Base-by-base conservation (phyloP, 2,888 invertebrate genomes). In the Drosophila neutralis region DNA sequence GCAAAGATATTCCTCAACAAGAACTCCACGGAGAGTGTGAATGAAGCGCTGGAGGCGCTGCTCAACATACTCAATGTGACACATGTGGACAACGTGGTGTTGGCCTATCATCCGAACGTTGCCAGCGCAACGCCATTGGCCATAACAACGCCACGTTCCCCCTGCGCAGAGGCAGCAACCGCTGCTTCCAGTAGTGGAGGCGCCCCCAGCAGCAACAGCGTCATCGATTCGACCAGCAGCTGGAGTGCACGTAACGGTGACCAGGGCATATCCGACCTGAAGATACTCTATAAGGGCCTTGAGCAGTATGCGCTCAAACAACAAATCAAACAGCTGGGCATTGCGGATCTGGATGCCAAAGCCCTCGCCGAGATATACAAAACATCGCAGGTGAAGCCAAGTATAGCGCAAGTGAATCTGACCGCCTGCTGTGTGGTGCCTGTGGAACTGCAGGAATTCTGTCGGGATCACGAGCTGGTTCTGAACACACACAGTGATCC, bases 401-500 rank as follows among this genome's bases (percentile, higher is more conserved):
- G 95, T 74, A 97, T 98, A 67, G 96, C 98, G 64, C 98, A 99
- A 94, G 98, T 99, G 70, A 98, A 98, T 94, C 94, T 98, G 64
- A 96, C 97, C 1, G 96, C 97, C 18, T 98, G 98, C 92, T 98
- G 98, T 94, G 97, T 98, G 4, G 98, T 99, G 63, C 98, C 99
- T 29, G 97, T 97, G 2, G 95, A 97, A 3, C 94, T 99, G 78
- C 96, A 97, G 92, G 95, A 96, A 77, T 99, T 97, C 94, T 98
- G 99, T 74, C 96, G 97, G 85, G 96, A 97, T 78, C 96, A 98
- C 88, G 97, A 98, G 89, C 96, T 99, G 73, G 98, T 98, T 91
- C 94, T 99, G 45, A 94, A 99, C 31, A 99, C 99, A 0, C 99
- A 99, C 92, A 98, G 97, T 89, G 99, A 99, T 93, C 98, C 98